Percentiles rank a stretch among this genome's conserved stretches.
These are phyloP conservation scores for Plebejus argus DNA, from an alignment of 2,888 invertebrate species.

Conservation along the genomic window DNA sequence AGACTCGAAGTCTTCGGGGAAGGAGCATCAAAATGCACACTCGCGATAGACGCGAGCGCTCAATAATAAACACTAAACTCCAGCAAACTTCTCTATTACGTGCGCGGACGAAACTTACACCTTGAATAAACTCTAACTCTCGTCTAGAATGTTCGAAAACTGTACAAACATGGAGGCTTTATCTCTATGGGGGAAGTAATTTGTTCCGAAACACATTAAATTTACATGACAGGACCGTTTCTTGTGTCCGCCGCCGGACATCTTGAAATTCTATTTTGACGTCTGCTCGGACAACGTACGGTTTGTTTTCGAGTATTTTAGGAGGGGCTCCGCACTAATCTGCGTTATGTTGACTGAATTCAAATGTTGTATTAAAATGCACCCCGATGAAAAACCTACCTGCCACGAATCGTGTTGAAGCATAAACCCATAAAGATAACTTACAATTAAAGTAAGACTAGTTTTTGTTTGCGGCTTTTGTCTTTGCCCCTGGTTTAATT, in stretches of 20 bases:
- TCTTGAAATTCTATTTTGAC: background rate
- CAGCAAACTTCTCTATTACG: slow-evolving; percentile 66
- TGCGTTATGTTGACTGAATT: slow-evolving; percentile 25
- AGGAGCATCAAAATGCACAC: slow-evolving; percentile 37
- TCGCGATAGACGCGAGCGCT: slow-evolving; percentile 41
- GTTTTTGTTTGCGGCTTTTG: background rate
- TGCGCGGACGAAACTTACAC: slow-evolving; percentile 62
- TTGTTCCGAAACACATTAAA: slow-evolving; percentile 53
- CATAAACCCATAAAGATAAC: slow-evolving; percentile 1
- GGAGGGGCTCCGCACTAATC: background rate
- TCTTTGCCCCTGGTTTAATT: background rate
- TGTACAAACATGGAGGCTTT: slow-evolving; percentile 63
- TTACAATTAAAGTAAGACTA: background rate
- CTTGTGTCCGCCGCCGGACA: slow-evolving; percentile 43
- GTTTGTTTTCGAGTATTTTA: slow-evolving; percentile 14
- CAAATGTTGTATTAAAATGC: slow-evolving; percentile 55
- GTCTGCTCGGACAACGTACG: background rate
- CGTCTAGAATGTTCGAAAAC: slow-evolving; percentile 62
- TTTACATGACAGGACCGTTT: slow-evolving; percentile 65
- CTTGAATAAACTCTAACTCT: slow-evolving; percentile 58
- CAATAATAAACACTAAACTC: slow-evolving; percentile 56
- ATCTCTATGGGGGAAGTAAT: slow-evolving; percentile 63
- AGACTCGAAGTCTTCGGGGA: slow-evolving; percentile 13
- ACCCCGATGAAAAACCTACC: slow-evolving; percentile 58
- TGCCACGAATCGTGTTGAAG: slow-evolving; percentile 41